Base-by-base conservation (phyloP, 2,888 invertebrate genomes). In the Bellardia bayeri region DNA sequence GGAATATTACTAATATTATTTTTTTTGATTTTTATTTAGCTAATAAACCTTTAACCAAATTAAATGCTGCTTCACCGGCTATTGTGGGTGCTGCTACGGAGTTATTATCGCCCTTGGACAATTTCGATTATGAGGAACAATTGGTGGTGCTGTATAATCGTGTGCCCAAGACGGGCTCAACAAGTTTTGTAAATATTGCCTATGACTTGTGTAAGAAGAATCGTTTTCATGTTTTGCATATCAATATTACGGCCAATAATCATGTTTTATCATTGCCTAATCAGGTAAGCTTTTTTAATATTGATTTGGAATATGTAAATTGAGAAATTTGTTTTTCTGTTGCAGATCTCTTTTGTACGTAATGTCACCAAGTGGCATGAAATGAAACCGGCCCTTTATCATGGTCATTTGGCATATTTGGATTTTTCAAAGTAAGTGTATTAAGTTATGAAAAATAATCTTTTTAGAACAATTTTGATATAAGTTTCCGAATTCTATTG, bases 151-250 rank as follows among this genome's bases (percentile, higher is more conserved):
- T 99, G 90, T 99, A 99, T 94, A 99, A 99, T 94, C 95, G 99
- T 91, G 98, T 99, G 82, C 99, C 99, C 9, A 99, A 99, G 94
- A 99, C 99, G 49, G 99, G 98, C 16, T 99, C 99, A 30, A 99
- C 99, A 9, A 98, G 98, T 94, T 98, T 99, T 93, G 98, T 97
- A 86, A 97, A 97, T 89, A 95, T 98, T 83, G 97, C 97, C 2
- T 98, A 98, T 92, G 97, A 97, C 92, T 93, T 97, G 81, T 97
- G 97, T 92, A 95, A 96, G 90, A 96, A 95, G 91, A 96, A 96
- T 92, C 95, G 95, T 90, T 98, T 96, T 92, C 96, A 97, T 94
- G 97, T 97, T 56, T 94, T 99, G 90, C 99, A 99, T 94, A 97
- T 99, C 89, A 99, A 99, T 94, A 96, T 99, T 79, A 98, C 98